Evolutionary conservation across 2,113 vertebrate genomes (phyloP).

Genomic region (Nyctibius bracteatus): DNA sequence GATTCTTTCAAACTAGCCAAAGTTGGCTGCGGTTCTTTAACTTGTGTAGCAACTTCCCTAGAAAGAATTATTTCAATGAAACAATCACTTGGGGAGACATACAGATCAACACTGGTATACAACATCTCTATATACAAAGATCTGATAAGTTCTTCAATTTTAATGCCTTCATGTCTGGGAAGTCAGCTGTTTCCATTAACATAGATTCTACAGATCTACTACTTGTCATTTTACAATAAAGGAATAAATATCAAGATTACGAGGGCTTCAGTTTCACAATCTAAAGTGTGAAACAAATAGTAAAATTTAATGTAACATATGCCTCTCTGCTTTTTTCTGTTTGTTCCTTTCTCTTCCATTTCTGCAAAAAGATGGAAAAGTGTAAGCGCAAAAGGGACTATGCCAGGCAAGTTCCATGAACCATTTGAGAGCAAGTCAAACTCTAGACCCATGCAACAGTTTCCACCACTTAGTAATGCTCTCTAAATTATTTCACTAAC

Average conservation of each 20-base stretch:
- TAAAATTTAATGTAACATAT: background rate
- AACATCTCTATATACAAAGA: background rate
- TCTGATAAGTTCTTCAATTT: background rate
- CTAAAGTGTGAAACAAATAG: background rate
- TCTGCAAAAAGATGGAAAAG: background rate
- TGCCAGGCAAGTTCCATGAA: background rate
- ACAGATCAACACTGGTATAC: background rate
- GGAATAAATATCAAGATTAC: background rate
- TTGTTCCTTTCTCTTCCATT: background rate
- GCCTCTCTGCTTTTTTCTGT: background rate
- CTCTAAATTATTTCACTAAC: background rate
- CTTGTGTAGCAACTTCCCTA: conserved; percentile 75
- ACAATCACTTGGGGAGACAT: background rate
- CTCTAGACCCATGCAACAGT: background rate
- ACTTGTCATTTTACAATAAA: background rate
- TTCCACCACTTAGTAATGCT: background rate
- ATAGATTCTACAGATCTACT: background rate
- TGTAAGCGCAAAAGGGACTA: background rate
- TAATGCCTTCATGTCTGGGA: background rate
- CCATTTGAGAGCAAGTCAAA: background rate
- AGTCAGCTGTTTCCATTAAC: background rate
- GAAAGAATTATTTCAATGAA: background rate
- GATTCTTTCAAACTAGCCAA: conserved; percentile 51
- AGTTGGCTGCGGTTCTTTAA: conserved; percentile 67
- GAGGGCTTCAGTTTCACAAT: background rate